Base-by-base conservation (phyloP, 1,140 invertebrate species). In the Conopomorpha cramerella region DNA sequence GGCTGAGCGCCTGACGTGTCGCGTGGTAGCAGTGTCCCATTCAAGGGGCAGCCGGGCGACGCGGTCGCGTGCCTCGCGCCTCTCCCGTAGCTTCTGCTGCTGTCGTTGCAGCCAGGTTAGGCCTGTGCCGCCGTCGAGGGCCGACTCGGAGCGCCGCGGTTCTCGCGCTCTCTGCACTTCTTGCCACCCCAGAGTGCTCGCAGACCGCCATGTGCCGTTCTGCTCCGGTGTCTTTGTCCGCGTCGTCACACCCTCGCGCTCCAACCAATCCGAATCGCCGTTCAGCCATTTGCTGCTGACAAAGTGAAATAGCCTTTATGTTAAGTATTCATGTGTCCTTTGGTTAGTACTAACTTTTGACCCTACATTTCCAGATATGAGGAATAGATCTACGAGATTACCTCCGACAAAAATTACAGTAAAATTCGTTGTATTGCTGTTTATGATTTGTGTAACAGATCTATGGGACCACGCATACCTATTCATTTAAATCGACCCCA, bases 21-120 rank as follows among this genome's bases (percentile, higher is more conserved):
- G 57, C 46, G 77, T 49, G 57, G 59, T 43, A 28, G 67, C 52
- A 30, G 46, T 48, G 47, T 70, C 52, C 78, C 65, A 73, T 62
- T 90, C 88, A 43, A 84, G 83, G 44, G 87, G 86, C 41, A 86
- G 81, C 45, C 88, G 78, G 70, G 88, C 87, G 29, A 85, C 82
- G 44, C 84, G 79, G 36, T 84, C 74, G 39, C 86, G 82, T 23
- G 84, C 66, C 62, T 88, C 82, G 72, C 83, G 71, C 60, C 86
- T 67, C 63, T 87, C 82, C 53, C 84, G 79, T 1, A 92, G 74
- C 52, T 90, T 90, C 52, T 88, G 80, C 54, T 92, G 89, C 53
- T 92, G 89, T 41, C 86, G 81, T 57, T 89, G 87, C 34, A 91
- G 67, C 88, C 88, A 91, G 12, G 87, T 88, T 32, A 88, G 57